These are phyloP conservation scores for Sialis lutaria DNA, from an alignment of 2,888 invertebrate species.

Conservation along the genomic window DNA sequence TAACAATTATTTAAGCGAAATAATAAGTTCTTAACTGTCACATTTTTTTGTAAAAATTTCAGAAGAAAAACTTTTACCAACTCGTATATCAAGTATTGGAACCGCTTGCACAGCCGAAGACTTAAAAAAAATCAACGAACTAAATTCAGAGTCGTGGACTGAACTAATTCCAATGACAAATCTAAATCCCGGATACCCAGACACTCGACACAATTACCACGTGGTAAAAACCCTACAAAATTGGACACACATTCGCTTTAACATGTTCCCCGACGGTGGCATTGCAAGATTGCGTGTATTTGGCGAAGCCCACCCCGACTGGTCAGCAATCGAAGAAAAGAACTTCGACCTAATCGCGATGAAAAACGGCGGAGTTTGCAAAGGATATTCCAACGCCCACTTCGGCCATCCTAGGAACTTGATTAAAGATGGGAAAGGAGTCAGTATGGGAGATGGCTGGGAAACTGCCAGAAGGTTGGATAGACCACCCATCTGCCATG, in stretches of 20 bases:
- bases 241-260: slow-evolving; percentile 40
- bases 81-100: slow-evolving; percentile 28
- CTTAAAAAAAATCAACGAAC: slow-evolving; percentile 25
- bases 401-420: slow-evolving; percentile 44
- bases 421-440: slow-evolving; percentile 31
- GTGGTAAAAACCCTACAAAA: slow-evolving; percentile 30
- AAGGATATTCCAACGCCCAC: slow-evolving; percentile 42
- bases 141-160: slow-evolving; percentile 35
- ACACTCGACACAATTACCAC: slow-evolving; percentile 39
- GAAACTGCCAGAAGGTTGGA: slow-evolving; percentile 44
- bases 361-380: slow-evolving; percentile 34
- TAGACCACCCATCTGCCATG: slow-evolving; percentile 34
- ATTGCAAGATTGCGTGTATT: slow-evolving; percentile 40
- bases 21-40: too few relatives aligned
- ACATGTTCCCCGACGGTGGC: slow-evolving; percentile 46
- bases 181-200: slow-evolving; percentile 34
- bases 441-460: slow-evolving; percentile 45
- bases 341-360: slow-evolving; percentile 33
- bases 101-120: slow-evolving; percentile 29
- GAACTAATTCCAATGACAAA: slow-evolving; percentile 34
- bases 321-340: slow-evolving; percentile 13
- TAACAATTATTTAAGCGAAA: too few relatives aligned
- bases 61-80: slow-evolving; percentile 31
- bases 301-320: slow-evolving; percentile 29
- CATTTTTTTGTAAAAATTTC: slow-evolving; percentile 9